phyloP scores from a whole-genome alignment of 2,888 invertebrate species.

The Platycheirus albimanus region DNA sequence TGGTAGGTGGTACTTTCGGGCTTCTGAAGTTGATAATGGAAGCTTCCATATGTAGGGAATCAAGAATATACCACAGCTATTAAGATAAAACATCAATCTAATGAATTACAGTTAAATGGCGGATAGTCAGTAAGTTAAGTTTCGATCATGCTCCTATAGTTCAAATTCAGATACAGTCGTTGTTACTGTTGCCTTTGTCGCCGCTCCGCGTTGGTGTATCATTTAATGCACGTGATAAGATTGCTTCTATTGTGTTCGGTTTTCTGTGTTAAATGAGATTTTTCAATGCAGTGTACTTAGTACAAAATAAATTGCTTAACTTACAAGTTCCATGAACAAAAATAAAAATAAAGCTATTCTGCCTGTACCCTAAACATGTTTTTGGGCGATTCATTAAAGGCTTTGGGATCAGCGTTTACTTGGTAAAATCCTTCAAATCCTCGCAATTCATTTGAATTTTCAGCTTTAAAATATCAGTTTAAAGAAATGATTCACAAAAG shows the following conservation, averaged over 20 bases:
- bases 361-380: too few relatives aligned
- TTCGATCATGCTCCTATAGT: slow-evolving; percentile 12
- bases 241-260: neutral
- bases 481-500: too few relatives aligned
- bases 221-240: slow-evolving; percentile 52
- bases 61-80: neutral
- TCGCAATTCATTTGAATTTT: too few relatives aligned
- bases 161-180: slow-evolving; percentile 2
- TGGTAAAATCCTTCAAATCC: too few relatives aligned
- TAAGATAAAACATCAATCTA: slow-evolving; percentile 41
- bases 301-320: too few relatives aligned
- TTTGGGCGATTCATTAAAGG: too few relatives aligned
- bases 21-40: slow-evolving; percentile 14
- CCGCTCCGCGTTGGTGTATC: too few relatives aligned
- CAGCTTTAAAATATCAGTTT: too few relatives aligned
- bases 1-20: slow-evolving; percentile 42
- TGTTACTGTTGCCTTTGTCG: neutral
- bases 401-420: too few relatives aligned
- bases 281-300: too few relatives aligned
- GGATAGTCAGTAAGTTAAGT: slow-evolving; percentile 39
- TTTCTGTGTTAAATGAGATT: neutral
- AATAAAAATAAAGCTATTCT: too few relatives aligned
- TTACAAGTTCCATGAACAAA: too few relatives aligned
- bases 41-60: neutral
- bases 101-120: slow-evolving; percentile 56